A percentile compares a stretch with the other conserved stretches of the same genome.
Conservation (phyloP, 1,140 invertebrate species). For the Drosophila malerkotliana region DNA sequence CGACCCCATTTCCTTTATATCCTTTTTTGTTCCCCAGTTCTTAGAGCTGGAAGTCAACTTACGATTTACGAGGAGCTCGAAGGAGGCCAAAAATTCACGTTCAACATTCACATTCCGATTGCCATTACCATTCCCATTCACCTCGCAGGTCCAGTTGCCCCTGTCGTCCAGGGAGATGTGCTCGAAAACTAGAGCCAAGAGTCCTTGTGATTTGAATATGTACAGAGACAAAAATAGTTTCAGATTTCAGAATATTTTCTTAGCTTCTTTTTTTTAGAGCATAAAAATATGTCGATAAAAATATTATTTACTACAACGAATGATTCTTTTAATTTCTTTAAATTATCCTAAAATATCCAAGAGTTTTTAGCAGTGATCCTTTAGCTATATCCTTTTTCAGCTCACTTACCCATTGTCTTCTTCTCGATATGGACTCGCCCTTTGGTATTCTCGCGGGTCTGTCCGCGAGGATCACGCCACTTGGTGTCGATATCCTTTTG, state of each 20-base stretch:
- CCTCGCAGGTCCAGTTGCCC: conserved; percentile 83
- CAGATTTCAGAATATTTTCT: not conserved
- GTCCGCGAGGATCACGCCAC: conserved; percentile 78
- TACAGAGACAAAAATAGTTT: not conserved
- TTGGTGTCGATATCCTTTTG: conserved; percentile 79
- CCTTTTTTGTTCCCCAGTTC: conserved; percentile 3
- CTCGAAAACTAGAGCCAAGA: conserved; percentile 82
- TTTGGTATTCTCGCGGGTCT: conserved; percentile 74
- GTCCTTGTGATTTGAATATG: conserved; percentile 36
- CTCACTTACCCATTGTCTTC: conserved; percentile 71
- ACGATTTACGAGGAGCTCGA: conserved; percentile 84
- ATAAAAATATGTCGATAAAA: not conserved
- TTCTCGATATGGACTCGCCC: conserved; percentile 81
- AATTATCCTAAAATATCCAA: too few species aligned
- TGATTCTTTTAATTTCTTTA: not conserved
- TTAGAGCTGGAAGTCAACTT: conserved; percentile 54
- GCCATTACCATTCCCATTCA: conserved; percentile 38
- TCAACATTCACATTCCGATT: conserved; percentile 48
- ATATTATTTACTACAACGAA: too few species aligned
- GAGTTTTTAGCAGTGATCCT: conserved; percentile 5
- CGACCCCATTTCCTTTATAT: conserved; percentile 13
- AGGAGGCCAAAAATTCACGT: conserved; percentile 67
- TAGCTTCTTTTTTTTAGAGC: not conserved
- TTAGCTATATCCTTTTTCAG: not conserved
- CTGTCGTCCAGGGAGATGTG: conserved; percentile 78